Evolutionary conservation across 1,140 invertebrate genomes (phyloP).

Genomic region (Charaxes varanes): DNA sequence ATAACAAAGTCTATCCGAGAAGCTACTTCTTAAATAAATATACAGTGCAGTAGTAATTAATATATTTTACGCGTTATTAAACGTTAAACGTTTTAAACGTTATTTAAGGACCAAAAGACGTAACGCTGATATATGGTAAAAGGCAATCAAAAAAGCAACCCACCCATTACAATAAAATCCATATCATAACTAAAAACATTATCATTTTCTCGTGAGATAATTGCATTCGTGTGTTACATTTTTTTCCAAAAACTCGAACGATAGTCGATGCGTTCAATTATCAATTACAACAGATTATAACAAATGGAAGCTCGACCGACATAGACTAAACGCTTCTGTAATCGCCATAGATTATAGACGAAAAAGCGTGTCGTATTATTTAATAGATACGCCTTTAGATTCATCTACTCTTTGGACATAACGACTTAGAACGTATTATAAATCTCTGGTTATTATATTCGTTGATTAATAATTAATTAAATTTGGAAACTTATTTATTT

Average conservation of each 20-base stretch:
- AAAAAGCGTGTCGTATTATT: constrained; percentile 51
- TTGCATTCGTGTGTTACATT: constrained; percentile 7
- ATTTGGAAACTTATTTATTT: too few relatives aligned
- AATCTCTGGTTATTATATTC: too few relatives aligned
- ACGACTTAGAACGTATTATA: too few relatives aligned
- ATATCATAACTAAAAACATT: constrained; percentile 12
- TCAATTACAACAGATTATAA: constrained; percentile 42
- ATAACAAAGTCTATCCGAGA: too few relatives aligned
- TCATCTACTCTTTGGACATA: too few relatives aligned
- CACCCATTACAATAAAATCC: constrained; percentile 1
- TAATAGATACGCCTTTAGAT: constrained; percentile 25
- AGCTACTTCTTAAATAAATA: too few relatives aligned
- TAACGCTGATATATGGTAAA: not conserved
- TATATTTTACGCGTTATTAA: too few relatives aligned
- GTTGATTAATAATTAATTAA: too few relatives aligned
- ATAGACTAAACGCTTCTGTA: constrained; percentile 56
- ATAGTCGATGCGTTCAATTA: constrained; percentile 34
- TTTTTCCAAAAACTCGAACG: constrained; percentile 16
- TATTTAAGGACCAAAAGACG: too few relatives aligned
- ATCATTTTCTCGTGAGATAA: constrained; percentile 16
- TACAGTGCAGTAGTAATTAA: too few relatives aligned
- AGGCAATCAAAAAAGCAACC: constrained; percentile 11
- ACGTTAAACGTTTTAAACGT: too few relatives aligned
- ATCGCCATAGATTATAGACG: constrained; percentile 41
- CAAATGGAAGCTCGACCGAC: constrained; percentile 49